These are phyloP conservation scores for Morphnarchus princeps DNA, from an alignment of 2,113 vertebrate species.

Conservation along the genomic window DNA sequence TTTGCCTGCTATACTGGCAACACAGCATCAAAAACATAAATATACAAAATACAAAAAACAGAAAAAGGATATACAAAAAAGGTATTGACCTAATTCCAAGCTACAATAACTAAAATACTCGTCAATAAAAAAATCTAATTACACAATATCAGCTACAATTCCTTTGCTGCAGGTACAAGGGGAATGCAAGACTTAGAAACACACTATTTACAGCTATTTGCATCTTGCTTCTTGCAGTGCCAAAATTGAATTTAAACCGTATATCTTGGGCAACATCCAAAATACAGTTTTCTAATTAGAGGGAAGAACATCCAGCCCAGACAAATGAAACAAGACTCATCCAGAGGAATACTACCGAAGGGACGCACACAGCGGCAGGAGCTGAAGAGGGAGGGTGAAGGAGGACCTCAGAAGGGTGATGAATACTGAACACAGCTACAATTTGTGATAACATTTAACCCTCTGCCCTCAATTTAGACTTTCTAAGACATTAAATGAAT, in stretches of 20 bases:
- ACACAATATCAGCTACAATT: background rate
- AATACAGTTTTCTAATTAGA: background rate
- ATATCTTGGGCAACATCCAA: background rate
- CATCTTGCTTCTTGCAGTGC: background rate
- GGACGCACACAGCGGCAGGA: background rate
- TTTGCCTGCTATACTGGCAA: background rate
- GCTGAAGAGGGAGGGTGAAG: background rate
- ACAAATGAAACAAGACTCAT: background rate
- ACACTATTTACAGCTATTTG: background rate
- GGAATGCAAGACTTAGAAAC: background rate
- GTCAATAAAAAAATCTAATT: background rate
- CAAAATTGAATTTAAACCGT: background rate
- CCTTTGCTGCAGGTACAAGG: background rate
- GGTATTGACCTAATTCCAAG: background rate
- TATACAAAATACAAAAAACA: background rate
- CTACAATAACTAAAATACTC: background rate
- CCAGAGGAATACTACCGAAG: background rate
- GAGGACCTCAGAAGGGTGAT: constrained; percentile 18
- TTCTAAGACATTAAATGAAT: constrained; percentile 52
- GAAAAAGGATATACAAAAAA: background rate
- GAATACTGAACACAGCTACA: constrained; percentile 62
- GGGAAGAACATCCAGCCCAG: background rate
- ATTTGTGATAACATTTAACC: constrained; percentile 70
- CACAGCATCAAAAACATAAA: background rate
- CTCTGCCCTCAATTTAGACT: constrained; percentile 62